Conservation (phyloP, 2,888 invertebrate species). For the Hydrotaea cyrtoneurina region DNA sequence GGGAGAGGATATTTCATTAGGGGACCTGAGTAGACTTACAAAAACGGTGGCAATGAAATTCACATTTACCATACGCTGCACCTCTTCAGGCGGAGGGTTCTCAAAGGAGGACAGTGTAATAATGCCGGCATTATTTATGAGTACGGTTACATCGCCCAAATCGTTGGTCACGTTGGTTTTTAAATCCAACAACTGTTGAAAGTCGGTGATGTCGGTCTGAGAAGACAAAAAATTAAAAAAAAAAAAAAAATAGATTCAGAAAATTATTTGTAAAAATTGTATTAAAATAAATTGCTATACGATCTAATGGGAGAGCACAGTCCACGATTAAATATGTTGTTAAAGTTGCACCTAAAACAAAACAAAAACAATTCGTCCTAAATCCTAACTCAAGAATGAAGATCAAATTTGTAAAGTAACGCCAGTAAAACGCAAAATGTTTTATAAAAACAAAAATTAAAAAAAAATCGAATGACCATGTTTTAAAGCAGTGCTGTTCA, state of each 20-base stretch:
- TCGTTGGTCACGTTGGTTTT: slow-evolving; percentile 71
- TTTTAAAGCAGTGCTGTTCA: no score
- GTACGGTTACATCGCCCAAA: slow-evolving; percentile 78
- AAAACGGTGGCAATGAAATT: slow-evolving; percentile 79
- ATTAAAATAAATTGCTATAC: no score
- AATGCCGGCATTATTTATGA: slow-evolving; percentile 81
- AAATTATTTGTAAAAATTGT: background rate
- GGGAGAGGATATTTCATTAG: background rate
- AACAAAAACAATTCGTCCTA: no score
- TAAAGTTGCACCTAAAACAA: no score
- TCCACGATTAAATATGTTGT: no score
- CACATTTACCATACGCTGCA: slow-evolving; percentile 78
- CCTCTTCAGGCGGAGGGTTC: slow-evolving; percentile 73
- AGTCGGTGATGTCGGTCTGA: slow-evolving; percentile 68
- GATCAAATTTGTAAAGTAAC: no score
- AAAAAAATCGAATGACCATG: no score
- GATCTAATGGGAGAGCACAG: background rate
- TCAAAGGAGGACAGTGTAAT: slow-evolving; percentile 67
- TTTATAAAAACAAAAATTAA: no score
- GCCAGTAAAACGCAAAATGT: no score
- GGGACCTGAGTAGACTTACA: slow-evolving; percentile 71
- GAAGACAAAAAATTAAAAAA: background rate
- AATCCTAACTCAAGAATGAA: no score
- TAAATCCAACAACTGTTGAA: slow-evolving; percentile 70
- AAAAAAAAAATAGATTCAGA: no score